Conservation (phyloP, 2,888 invertebrate species). For the Seira sanloemensis region DNA sequence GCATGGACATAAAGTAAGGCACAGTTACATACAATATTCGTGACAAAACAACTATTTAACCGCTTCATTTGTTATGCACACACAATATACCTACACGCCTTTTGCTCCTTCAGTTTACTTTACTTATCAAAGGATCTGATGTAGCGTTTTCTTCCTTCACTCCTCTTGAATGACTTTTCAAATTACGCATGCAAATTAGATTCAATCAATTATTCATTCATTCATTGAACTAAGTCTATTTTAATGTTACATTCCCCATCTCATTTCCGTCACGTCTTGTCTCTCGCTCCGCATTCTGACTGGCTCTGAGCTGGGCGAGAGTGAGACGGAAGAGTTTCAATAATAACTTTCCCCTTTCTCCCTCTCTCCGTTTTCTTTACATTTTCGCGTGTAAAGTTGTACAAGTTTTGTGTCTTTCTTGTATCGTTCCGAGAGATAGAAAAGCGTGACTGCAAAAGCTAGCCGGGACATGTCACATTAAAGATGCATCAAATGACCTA, state of each 20-base stretch:
- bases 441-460: too few species aligned
- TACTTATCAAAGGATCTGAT: not conserved
- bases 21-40: conserved; percentile 12
- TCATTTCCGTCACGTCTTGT: too few species aligned
- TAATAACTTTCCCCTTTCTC: too few species aligned
- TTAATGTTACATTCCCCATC: not conserved
- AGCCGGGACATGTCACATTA: not conserved
- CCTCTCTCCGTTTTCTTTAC: too few species aligned
- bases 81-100: not conserved
- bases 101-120: not conserved
- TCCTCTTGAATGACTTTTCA: conserved; percentile 9
- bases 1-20: too few species aligned
- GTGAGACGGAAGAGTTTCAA: too few species aligned
- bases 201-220: conserved; percentile 69
- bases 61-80: not conserved
- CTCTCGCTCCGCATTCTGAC: too few species aligned
- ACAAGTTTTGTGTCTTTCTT: too few species aligned
- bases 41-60: conserved; percentile 31
- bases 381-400: too few species aligned
- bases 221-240: not conserved
- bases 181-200: conserved; percentile 66
- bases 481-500: conserved; percentile 35
- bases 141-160: not conserved
- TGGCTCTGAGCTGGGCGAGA: too few species aligned
- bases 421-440: too few species aligned